phyloP scores from a whole-genome alignment of 2,797 vertebrate genomes.

The Galago senegalensis region DNA sequence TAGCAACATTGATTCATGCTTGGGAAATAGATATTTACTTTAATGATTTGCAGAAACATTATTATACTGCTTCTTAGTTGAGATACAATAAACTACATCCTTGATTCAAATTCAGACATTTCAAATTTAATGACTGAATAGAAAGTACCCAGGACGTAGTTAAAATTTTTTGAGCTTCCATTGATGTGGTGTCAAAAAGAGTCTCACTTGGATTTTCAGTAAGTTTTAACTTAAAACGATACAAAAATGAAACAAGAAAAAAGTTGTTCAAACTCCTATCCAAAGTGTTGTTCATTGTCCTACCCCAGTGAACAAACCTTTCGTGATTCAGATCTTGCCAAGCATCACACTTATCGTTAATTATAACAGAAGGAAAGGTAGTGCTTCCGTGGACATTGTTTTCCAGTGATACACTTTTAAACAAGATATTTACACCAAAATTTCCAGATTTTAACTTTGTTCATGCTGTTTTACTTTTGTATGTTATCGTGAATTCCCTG shows the following conservation, averaged over 20 bases:
- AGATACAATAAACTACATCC: no score
- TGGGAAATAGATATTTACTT: conserved; percentile 37
- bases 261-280: background rate
- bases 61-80: background rate
- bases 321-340: conserved; percentile 7
- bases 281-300: conserved; percentile 14
- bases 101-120: no score
- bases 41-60: background rate
- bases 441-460: conserved; percentile 36
- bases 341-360: background rate
- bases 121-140: no score
- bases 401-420: conserved; percentile 6
- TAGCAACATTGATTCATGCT: background rate
- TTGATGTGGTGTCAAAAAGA: background rate
- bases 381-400: background rate
- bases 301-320: background rate
- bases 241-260: background rate
- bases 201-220: background rate
- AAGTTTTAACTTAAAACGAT: conserved; percentile 21
- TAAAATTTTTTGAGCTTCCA: background rate
- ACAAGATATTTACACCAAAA: background rate
- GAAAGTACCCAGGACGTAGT: background rate
- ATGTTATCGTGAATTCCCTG: background rate
- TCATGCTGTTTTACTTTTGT: conserved; percentile 4
- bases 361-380: background rate